Evolutionary conservation across 1,140 invertebrate species (phyloP), one percentile per base, ranked within the genome.

Genomic region (Caenorhabditis brenneri): DNA sequence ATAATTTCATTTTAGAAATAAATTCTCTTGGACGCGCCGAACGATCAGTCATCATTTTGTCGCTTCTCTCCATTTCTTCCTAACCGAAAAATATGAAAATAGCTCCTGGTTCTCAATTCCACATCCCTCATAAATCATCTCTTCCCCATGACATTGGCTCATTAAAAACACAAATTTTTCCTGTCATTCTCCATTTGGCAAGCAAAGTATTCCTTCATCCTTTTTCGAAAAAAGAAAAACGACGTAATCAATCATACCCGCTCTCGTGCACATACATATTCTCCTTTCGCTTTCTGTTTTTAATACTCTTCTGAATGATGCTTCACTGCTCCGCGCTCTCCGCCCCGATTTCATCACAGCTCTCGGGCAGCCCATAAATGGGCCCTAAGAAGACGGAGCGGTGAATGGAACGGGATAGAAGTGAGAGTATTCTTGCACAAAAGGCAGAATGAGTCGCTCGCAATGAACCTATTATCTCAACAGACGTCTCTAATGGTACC

Each of bases 221-320:
- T 24, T 36, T 42, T 74, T 12, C 42, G 19, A 31, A 39, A 36
- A 65, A 36, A 74, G 19, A 31, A 39, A 36, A 65, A 36, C 65
- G 65, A 74, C 5, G 65, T 74, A 74, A 74, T 74, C 65, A 39
- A 74, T 74, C 65, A 74, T 74, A 74, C 27, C 33, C 36, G 6
- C 31, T 65, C 24, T 55, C 9, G 53, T n/a, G 53, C 15, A 29
- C 31, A 65, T 36, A 36, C 10, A 12, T 24, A 74, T 74, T 42
- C 65, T 19, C 12, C n/a, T 22, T 7, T 46, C n/a, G 16, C 27
- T 42, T 19, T 42, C n/a, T 46, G 9, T 46, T 42, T n/a, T 10
- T 31, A 16, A 33, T 42, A 24, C 27, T 74, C 65, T 24, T 19
- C 19, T 74, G 36, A 74, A 74, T 42, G 65, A 74, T 74, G 65